Evolutionary conservation across 2,113 vertebrate species (phyloP).

Genomic region (Cnemophilus loriae): DNA sequence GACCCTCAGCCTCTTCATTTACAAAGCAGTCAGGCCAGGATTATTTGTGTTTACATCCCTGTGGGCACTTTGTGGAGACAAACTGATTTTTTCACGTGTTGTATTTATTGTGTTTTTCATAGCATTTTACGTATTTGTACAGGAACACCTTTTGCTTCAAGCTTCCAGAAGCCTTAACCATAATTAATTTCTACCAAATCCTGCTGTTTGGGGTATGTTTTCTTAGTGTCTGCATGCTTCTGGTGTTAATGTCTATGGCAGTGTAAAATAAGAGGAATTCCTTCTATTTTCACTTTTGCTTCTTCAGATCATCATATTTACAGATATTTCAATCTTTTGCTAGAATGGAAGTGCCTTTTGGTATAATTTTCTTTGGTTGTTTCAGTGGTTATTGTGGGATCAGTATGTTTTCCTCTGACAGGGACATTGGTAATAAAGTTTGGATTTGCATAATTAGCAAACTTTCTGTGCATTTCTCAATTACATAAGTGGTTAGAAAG

Average conservation of each 20-base stretch:
- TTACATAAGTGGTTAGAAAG: not conserved
- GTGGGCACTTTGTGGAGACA: not conserved
- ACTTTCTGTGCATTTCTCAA: not conserved
- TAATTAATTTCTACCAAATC: not conserved
- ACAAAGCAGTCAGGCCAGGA: not conserved
- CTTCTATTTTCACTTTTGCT: not conserved
- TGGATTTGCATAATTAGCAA: not conserved
- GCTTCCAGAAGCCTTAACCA: not conserved
- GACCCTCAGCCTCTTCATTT: not conserved
- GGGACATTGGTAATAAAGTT: not conserved
- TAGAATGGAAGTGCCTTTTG: not conserved
- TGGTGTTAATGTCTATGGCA: not conserved
- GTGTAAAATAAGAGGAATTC: not conserved
- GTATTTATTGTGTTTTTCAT: not conserved
- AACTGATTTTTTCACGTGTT: not conserved
- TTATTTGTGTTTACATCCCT: not conserved
- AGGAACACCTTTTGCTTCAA: not conserved
- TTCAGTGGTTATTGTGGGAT: not conserved
- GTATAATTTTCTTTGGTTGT: not conserved
- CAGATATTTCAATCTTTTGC: not conserved
- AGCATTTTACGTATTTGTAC: not conserved
- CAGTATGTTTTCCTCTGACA: not conserved
- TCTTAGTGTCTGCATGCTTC: not conserved
- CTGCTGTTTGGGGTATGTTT: not conserved
- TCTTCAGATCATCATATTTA: not conserved